Evolutionary conservation across 1,140 invertebrate species (phyloP).

Genomic region (Luehdorfia chinensis): DNA sequence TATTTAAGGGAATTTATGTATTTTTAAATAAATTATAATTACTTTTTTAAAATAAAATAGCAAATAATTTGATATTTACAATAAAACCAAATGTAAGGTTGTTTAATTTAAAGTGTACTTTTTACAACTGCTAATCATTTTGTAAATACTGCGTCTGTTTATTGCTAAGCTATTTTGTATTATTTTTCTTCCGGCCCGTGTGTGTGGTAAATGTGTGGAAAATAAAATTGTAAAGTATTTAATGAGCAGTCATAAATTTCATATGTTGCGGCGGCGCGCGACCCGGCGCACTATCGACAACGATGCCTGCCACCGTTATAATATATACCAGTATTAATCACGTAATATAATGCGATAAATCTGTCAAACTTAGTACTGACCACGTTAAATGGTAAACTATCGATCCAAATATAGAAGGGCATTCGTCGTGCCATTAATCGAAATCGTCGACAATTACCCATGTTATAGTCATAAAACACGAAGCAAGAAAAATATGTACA

Average conservation of each 20-base stretch:
- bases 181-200: conserved; percentile 4
- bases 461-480: conserved; percentile 51
- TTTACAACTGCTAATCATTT: background rate
- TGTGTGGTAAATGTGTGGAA: conserved; percentile 13
- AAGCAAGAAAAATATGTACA: conserved; percentile 55
- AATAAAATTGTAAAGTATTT: conserved; percentile 17
- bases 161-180: background rate
- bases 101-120: background rate
- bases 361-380: conserved; percentile 54
- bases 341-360: conserved; percentile 65
- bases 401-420: conserved; percentile 69
- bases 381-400: conserved; percentile 68
- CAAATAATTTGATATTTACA: too few species aligned
- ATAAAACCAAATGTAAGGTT: too few species aligned
- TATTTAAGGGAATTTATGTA: background rate
- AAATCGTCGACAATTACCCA: conserved; percentile 59
- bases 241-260: conserved; percentile 16
- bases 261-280: conserved; percentile 8
- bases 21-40: background rate
- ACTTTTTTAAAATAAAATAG: too few species aligned
- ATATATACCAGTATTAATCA: conserved; percentile 50
- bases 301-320: conserved; percentile 24
- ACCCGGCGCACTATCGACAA: conserved; percentile 18
- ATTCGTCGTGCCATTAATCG: conserved; percentile 61
- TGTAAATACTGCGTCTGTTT: background rate